These are phyloP conservation scores for Himalopsyche japonica DNA, from an alignment of 2,888 invertebrate genomes.

Conservation along the genomic window DNA sequence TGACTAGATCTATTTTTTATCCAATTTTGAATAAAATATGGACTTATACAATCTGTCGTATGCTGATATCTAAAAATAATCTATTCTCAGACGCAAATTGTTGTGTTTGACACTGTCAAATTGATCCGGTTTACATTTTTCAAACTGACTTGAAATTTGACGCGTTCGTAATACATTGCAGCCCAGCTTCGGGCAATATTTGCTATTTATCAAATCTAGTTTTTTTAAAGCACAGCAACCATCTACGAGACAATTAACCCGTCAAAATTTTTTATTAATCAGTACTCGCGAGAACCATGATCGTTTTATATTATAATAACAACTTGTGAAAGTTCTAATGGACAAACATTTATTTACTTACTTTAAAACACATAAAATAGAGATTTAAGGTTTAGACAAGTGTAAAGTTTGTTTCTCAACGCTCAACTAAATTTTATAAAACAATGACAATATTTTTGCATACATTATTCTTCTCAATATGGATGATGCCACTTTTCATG, in stretches of 20 bases:
- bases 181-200: neutral
- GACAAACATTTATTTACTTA: too few relatives aligned
- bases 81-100: slow-evolving; percentile 39
- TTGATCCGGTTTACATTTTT: slow-evolving; percentile 16
- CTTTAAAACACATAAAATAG: too few relatives aligned
- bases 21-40: too few relatives aligned
- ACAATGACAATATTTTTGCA: too few relatives aligned
- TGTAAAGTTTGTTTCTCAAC: too few relatives aligned
- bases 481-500: too few relatives aligned
- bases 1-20: too few relatives aligned
- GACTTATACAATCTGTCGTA: too few relatives aligned
- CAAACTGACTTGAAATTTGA: slow-evolving; percentile 20
- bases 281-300: neutral
- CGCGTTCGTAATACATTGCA: slow-evolving; percentile 41
- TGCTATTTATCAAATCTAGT: neutral
- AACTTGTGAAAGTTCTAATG: too few relatives aligned
- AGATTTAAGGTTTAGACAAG: too few relatives aligned
- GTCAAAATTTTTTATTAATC: neutral
- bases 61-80: slow-evolving; percentile 25
- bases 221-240: neutral
- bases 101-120: slow-evolving; percentile 31
- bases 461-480: too few relatives aligned
- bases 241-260: neutral
- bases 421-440: too few relatives aligned
- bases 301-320: neutral